Evolutionary conservation across 2,113 vertebrate species (phyloP).

Genomic region (Myiozetetes cayanensis): DNA sequence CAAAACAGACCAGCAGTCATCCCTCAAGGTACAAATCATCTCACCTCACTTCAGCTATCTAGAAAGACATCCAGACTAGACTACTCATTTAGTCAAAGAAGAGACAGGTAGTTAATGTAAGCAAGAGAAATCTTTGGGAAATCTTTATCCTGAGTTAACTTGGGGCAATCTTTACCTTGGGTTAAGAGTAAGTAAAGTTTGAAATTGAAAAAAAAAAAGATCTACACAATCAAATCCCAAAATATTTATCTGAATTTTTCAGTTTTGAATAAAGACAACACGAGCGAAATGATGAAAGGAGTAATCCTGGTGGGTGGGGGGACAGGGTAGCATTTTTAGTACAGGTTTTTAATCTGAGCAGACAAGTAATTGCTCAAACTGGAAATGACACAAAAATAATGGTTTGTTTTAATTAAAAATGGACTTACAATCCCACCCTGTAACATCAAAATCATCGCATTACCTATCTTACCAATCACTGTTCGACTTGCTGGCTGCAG

Average conservation of each 20-base stretch:
- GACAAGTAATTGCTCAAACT: background rate
- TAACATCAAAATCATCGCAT: background rate
- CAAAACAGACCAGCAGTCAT: background rate
- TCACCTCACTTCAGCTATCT: background rate
- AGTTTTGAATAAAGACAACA: background rate
- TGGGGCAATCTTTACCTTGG: background rate
- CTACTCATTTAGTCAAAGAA: background rate
- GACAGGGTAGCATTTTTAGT: background rate
- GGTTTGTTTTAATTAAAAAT: background rate
- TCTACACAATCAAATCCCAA: background rate
- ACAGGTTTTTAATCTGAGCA: background rate
- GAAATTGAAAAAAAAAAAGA: background rate
- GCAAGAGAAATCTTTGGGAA: background rate
- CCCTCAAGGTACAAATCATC: background rate
- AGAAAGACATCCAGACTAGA: background rate
- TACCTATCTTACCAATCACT: background rate
- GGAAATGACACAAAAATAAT: background rate
- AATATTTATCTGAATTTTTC: background rate
- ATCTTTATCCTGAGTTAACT: background rate
- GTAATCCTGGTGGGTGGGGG: fast-evolving
- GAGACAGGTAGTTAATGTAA: background rate
- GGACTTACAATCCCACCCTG: background rate
- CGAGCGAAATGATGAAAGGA: background rate
- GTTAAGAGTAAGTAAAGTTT: background rate
- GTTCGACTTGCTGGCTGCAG: background rate